phyloP scores from a whole-genome alignment of 2,113 vertebrate species.

The Pygathrix nemaeus region DNA sequence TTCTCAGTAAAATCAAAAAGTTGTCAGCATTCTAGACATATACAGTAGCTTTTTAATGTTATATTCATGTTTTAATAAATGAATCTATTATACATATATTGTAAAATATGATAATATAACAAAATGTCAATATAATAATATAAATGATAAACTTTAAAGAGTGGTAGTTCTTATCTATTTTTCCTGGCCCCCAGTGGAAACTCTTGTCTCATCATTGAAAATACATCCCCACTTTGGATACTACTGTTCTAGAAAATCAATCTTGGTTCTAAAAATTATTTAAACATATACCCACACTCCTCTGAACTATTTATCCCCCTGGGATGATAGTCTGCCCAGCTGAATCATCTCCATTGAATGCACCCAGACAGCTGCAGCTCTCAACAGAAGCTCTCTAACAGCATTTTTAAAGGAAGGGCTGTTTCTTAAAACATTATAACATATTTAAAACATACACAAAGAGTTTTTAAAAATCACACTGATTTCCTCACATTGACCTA shows the following conservation, averaged over 20 bases:
- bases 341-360: constrained; percentile 26
- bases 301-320: not conserved
- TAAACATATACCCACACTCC: not conserved
- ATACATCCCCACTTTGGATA: not conserved
- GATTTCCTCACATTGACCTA: constrained; percentile 74
- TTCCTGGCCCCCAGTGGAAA: not conserved
- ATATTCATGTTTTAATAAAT: constrained; percentile 13
- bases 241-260: not conserved
- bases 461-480: constrained; percentile 61
- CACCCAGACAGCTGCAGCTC: constrained; percentile 53
- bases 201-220: not conserved
- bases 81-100: not conserved
- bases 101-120: not conserved
- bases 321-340: not conserved
- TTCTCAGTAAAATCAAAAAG: constrained; percentile 5
- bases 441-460: constrained; percentile 66
- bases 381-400: constrained; percentile 25
- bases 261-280: not conserved
- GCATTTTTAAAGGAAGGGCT: constrained; percentile 56
- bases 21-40: not conserved
- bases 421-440: constrained; percentile 62
- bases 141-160: not conserved
- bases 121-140: not conserved
- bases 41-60: not conserved
- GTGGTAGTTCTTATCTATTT: not conserved